Percentiles rank a stretch among this genome's conserved stretches.
Conservation (phyloP, 2,888 invertebrate species). For the Branchellion lobata region DNA sequence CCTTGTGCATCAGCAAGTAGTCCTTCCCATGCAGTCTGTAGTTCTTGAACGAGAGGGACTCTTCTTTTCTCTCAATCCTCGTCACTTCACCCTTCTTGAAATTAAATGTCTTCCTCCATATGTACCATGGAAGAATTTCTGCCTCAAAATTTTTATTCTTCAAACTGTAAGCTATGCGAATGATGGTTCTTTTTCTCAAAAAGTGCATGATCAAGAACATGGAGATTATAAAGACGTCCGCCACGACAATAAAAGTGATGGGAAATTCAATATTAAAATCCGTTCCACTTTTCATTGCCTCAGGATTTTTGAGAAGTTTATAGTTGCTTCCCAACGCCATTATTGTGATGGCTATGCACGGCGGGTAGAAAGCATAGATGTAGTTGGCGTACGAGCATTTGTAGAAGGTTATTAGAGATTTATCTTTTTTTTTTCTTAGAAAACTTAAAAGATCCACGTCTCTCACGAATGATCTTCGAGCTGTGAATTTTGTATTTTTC, state of each 20-base stretch:
- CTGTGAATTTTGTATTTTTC: no score
- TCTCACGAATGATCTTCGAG: no score
- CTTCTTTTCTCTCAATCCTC: not conserved
- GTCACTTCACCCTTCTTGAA: not conserved
- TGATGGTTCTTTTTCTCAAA: not conserved
- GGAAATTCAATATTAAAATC: not conserved
- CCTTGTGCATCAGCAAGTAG: not conserved
- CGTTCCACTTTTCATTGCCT: not conserved
- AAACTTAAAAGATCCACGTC: not conserved
- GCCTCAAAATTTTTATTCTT: not conserved
- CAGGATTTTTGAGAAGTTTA: not conserved
- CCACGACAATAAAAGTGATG: not conserved
- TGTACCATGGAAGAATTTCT: not conserved
- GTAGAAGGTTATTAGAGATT: conserved; percentile 1
- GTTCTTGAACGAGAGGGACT: not conserved
- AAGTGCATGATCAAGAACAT: not conserved
- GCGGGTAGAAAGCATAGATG: not conserved
- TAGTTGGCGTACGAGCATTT: not conserved
- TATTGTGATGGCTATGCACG: not conserved
- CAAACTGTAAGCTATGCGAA: not conserved
- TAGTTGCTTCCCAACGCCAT: not conserved
- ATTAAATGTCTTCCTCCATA: not conserved
- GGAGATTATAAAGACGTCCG: not conserved
- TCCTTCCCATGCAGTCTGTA: not conserved
- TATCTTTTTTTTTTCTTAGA: not conserved